Evolutionary conservation across 2,113 vertebrate species (phyloP), one percentile per base, ranked within the genome.

Genomic region (Lynx canadensis): DNA sequence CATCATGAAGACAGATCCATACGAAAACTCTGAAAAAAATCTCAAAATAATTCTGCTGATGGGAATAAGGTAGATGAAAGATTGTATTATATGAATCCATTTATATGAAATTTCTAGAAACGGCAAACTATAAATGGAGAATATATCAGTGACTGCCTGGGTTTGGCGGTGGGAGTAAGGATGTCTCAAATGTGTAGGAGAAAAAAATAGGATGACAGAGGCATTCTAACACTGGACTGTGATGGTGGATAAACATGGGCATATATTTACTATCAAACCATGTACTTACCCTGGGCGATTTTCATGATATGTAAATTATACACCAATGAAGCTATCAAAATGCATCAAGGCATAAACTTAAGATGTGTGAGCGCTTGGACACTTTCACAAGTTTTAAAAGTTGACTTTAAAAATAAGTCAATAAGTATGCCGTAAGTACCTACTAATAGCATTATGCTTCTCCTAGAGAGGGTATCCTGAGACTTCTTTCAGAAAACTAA

Each of bases 391-490:
- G 25, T n/a, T 4, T 0, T 66, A 65, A 52, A 23, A 12, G 27
- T n/a, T 82, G 36, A 73, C 27, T 52, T 81, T 29, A 65, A 88
- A 81, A 78, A 41, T 76, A 74, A 95, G 79, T 21, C 74, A 95
- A 2, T 16, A 27, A 55, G 27, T 21, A 29, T 29, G 14, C 41
- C 19, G 4, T 25, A 31, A n/a, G 68, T 33, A 60, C 8, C 7
- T 4, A 3, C 0, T 48, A 33, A 11, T 0, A 21, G 10, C 79
- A 45, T 31, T 15, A 1, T 36, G 23, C 25, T 73, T 63, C 65
- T 89, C 45, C 60, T 89, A 21, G 50, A 78, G 23, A 93, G 2
- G 0, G 16, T 13, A 33, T 52, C 27, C 27, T 29, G 50, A 33
- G 9, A 12, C 31, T 27, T 21, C n/a, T 36, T 27, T 73, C 10